Percentiles rank a stretch among this genome's conserved stretches.
phyloP scores from a whole-genome alignment of 2,113 vertebrate species.

The Toxostoma redivivum region DNA sequence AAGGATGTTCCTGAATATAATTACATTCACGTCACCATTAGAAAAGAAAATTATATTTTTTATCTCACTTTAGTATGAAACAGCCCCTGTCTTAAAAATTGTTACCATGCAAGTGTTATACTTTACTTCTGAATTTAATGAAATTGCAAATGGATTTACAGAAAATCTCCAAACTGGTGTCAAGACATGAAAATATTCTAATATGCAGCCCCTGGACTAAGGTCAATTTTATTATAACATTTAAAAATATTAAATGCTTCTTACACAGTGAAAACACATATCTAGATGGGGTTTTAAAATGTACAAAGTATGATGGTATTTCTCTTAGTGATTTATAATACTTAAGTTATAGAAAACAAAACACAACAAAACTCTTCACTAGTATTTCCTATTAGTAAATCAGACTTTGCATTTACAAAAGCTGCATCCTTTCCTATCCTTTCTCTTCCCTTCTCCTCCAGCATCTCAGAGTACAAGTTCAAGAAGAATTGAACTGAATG shows the following conservation, averaged over 20 bases:
- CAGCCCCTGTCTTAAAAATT: not conserved
- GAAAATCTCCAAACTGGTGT: not conserved
- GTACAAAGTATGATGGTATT: not conserved
- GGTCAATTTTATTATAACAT: not conserved
- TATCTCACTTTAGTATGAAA: not conserved
- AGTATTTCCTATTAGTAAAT: not conserved
- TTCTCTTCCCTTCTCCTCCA: not conserved
- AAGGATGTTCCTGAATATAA: not conserved
- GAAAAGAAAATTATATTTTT: not conserved
- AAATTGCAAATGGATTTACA: not conserved
- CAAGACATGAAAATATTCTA: not conserved
- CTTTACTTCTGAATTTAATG: not conserved
- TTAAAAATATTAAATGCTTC: not conserved
- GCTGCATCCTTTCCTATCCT: not conserved
- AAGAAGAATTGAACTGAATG: not conserved
- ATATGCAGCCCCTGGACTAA: not conserved
- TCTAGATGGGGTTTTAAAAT: not conserved
- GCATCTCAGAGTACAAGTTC: not conserved
- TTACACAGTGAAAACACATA: not conserved
- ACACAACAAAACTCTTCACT: not conserved
- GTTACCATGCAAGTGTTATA: not conserved
- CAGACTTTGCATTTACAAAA: not conserved
- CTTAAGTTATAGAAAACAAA: not conserved
- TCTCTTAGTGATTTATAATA: not conserved
- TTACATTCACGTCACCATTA: not conserved